A percentile compares a stretch with the other conserved stretches of the same genome.
Conservation (phyloP, 2,888 invertebrate species). For the Sesamia inferens region DNA sequence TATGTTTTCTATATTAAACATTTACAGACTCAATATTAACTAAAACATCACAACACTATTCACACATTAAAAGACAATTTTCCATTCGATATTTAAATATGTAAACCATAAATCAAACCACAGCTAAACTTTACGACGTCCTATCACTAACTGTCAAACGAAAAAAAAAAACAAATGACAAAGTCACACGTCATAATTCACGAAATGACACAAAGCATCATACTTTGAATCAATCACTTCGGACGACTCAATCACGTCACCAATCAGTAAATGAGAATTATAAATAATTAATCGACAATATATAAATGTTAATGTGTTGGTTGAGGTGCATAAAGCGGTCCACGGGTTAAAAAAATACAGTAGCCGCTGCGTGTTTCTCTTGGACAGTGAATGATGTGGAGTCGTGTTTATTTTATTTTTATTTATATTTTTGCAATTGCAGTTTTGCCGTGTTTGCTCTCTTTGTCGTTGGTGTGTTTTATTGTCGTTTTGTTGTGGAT, state of each 20-base stretch:
- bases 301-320: conserved; percentile 83
- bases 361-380: conserved; percentile 82
- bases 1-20: background rate
- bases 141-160: conserved; percentile 31
- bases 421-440: conserved; percentile 63
- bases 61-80: conserved; percentile 12
- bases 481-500: background rate
- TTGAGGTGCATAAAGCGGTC: conserved; percentile 82
- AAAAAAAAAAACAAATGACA: conserved; percentile 34
- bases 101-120: conserved; percentile 35
- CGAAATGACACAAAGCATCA: conserved; percentile 50
- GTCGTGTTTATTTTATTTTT: conserved; percentile 70
- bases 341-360: conserved; percentile 80
- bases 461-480: conserved; percentile 25
- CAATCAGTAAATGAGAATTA: conserved; percentile 77
- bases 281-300: conserved; percentile 79
- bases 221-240: conserved; percentile 73
- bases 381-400: conserved; percentile 82
- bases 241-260: conserved; percentile 81
- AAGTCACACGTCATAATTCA: conserved; percentile 43
- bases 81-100: conserved; percentile 13
- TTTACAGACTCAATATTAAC: background rate
- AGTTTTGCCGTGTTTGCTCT: conserved; percentile 28
- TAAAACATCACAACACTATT: conserved; percentile 3
- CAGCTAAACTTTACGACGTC: background rate